These are phyloP conservation scores for Ibidorhyncha struthersii DNA, from an alignment of 2,113 vertebrate genomes.

Conservation along the genomic window DNA sequence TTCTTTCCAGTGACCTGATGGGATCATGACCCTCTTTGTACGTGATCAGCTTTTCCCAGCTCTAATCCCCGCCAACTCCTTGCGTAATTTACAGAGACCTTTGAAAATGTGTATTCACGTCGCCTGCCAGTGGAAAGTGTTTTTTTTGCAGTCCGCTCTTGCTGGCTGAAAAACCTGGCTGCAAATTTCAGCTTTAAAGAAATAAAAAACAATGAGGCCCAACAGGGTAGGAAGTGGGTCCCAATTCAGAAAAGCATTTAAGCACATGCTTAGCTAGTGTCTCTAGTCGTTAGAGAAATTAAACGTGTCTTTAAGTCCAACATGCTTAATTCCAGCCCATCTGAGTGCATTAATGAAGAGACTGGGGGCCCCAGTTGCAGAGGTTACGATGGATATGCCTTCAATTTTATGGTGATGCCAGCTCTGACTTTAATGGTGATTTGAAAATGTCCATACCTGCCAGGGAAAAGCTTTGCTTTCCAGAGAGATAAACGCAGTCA, in stretches of 20 bases:
- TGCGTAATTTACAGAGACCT: neutral
- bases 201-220: neutral
- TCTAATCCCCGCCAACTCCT: constrained; percentile 26
- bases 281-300: neutral
- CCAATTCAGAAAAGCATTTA: neutral
- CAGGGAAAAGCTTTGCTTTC: constrained; percentile 1
- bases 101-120: neutral
- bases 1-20: constrained; percentile 49
- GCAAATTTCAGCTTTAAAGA: neutral
- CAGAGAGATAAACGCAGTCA: neutral
- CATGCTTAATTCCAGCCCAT: neutral
- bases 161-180: neutral
- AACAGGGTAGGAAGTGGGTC: neutral
- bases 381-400: neutral
- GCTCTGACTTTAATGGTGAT: neutral
- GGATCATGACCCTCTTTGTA: constrained; percentile 45
- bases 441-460: neutral
- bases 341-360: neutral
- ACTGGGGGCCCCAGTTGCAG: neutral
- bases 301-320: neutral
- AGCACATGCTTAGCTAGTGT: neutral
- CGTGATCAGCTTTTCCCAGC: constrained; percentile 35
- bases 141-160: neutral
- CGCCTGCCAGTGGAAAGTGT: neutral
- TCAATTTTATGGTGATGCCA: neutral